A percentile compares a stretch with the other conserved stretches of the same genome.
phyloP scores from a whole-genome alignment of 23 tunicate genomes.

The Halocynthia aurantium region DNA sequence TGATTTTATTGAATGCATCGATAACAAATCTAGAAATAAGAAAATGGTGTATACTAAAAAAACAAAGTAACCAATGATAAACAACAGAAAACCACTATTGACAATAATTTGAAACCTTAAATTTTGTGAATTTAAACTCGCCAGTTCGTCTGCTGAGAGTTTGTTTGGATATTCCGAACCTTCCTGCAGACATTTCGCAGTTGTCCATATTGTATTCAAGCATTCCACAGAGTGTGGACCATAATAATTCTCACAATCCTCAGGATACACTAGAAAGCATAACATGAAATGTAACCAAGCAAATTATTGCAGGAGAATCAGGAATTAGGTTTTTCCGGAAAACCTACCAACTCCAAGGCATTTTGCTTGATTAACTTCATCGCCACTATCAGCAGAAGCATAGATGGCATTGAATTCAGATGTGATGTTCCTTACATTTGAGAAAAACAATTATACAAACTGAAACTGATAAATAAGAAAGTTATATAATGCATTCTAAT shows the following conservation, averaged over 20 bases:
- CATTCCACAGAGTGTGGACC: not conserved
- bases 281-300: too few species aligned
- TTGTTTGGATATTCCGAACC: not conserved
- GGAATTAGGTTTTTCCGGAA: not conserved
- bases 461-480: too few species aligned
- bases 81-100: too few species aligned
- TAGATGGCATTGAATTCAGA: not conserved
- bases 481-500: too few species aligned
- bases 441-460: too few species aligned
- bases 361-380: conserved; percentile 14
- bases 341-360: conserved; percentile 23
- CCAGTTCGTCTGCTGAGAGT: not conserved
- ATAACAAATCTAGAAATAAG: too few species aligned
- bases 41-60: too few species aligned
- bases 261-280: conserved; percentile 9
- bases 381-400: conserved; percentile 8
- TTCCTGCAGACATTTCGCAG: conserved; percentile 1
- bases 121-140: too few species aligned
- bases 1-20: too few species aligned
- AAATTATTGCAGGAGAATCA: not conserved
- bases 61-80: too few species aligned
- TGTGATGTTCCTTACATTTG: not conserved
- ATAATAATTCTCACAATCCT: conserved; percentile 7
- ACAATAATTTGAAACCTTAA: too few species aligned
- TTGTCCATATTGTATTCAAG: conserved; percentile 6